These are phyloP conservation scores for Lytechinus pictus DNA, from an alignment of 35 echinoderm and acorn worm species.

Conservation along the genomic window DNA sequence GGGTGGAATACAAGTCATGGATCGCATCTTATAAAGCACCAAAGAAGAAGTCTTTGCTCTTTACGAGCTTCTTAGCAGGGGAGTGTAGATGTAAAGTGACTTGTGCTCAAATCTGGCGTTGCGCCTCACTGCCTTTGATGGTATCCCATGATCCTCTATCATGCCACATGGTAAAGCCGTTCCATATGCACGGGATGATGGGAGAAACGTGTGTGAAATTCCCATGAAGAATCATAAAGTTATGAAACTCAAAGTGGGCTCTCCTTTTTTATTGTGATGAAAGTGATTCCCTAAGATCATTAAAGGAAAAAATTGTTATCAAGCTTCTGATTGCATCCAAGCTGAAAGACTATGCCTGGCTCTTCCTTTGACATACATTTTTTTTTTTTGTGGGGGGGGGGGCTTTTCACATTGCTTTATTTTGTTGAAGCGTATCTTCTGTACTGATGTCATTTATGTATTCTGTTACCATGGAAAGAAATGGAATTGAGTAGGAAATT, in stretches of 20 bases:
- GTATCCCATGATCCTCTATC: conserved; percentile 1
- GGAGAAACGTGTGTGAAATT: neutral
- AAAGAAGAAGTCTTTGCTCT: neutral
- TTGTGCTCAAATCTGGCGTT: conserved; percentile 11
- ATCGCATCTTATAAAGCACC: neutral
- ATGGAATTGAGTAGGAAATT: no score
- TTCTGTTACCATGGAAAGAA: no score
- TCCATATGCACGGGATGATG: neutral
- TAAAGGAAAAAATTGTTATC: neutral
- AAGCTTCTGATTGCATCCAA: neutral
- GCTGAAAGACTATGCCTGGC: neutral
- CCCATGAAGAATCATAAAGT: neutral
- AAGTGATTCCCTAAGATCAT: neutral
- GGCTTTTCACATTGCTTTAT: no score
- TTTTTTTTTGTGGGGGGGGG: no score
- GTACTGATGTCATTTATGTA: no score
- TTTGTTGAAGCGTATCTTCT: no score
- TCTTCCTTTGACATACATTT: neutral
- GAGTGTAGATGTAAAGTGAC: neutral
- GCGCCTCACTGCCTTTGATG: neutral
- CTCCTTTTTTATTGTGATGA: neutral
- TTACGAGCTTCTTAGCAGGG: neutral
- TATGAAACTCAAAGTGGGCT: neutral
- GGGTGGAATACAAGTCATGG: neutral
- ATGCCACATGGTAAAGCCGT: neutral